Conservation (phyloP, 2,888 invertebrate genomes). For the Anaspis maculata region DNA sequence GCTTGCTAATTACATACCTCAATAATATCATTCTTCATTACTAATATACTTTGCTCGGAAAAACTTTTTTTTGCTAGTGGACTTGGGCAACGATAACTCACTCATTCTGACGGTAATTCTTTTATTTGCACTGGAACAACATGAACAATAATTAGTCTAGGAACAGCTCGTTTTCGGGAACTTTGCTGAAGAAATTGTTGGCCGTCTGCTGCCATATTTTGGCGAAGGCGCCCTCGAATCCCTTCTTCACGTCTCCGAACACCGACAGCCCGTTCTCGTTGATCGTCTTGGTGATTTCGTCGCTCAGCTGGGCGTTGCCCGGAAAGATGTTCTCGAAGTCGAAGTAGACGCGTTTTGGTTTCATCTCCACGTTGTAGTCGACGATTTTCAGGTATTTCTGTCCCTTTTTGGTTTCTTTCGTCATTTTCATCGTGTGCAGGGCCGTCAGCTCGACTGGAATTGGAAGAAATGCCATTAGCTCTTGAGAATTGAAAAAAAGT, state of each 20-base stretch:
- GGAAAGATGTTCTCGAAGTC: constrained; percentile 25
- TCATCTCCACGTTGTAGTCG: constrained; percentile 46
- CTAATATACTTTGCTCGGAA: too few species aligned
- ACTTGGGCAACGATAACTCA: too few species aligned
- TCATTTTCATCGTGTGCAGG: constrained; percentile 19
- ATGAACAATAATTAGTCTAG: constrained; percentile 6
- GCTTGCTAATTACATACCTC: too few species aligned
- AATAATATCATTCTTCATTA: too few species aligned
- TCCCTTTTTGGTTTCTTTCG: constrained; percentile 24
- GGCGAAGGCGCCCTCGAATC: constrained; percentile 21
- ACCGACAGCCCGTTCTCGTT: constrained; percentile 26
- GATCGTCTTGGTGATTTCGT: constrained; percentile 22
- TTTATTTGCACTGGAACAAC: too few species aligned
- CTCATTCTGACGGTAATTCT: too few species aligned
- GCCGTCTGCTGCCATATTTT: constrained; percentile 17
- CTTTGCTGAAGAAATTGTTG: constrained; percentile 22
- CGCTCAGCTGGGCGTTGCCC: constrained; percentile 25
- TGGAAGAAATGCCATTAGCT: too few species aligned
- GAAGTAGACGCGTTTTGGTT: constrained; percentile 42
- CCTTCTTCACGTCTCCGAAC: constrained; percentile 24
- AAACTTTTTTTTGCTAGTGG: too few species aligned
- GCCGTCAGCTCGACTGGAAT: constrained; percentile 18
- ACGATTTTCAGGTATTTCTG: constrained; percentile 19
- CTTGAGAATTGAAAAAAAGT: too few species aligned
- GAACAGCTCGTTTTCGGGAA: constrained; percentile 28